These are phyloP conservation scores for Acrobasis suavella DNA, from an alignment of 2,888 invertebrate genomes.

Conservation along the genomic window DNA sequence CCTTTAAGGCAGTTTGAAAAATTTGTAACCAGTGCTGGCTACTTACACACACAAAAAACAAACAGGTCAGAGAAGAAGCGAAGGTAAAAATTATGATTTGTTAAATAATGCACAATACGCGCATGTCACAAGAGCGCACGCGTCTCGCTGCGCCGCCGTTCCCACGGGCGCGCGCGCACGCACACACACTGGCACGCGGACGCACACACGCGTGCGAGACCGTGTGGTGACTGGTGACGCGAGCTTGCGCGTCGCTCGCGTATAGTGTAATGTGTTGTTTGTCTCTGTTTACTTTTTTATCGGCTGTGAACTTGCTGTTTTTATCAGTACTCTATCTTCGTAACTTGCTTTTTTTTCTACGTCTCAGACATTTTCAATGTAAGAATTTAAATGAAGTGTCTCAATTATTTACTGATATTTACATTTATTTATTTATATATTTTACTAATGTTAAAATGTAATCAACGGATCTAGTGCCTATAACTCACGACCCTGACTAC, in stretches of 20 bases:
- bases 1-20: too few relatives aligned
- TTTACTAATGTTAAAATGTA: too few relatives aligned
- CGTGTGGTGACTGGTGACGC: constrained; percentile 60
- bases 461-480: too few relatives aligned
- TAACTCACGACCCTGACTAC: too few relatives aligned
- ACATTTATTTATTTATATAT: too few relatives aligned
- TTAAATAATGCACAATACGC: constrained; percentile 70
- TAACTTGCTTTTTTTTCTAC: not conserved
- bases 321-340: not conserved
- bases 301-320: constrained; percentile 1
- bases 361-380: not conserved
- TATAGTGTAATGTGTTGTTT: constrained; percentile 44
- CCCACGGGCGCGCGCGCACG: constrained; percentile 71
- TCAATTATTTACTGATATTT: not conserved
- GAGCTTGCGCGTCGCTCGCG: constrained; percentile 56
- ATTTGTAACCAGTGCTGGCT: too few relatives aligned
- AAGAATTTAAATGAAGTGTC: not conserved
- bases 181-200: constrained; percentile 51
- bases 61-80: constrained; percentile 25
- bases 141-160: constrained; percentile 73
- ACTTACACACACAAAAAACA: too few relatives aligned
- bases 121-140: constrained; percentile 72
- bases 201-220: constrained; percentile 36
- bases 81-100: constrained; percentile 40
- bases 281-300: constrained; percentile 21